phyloP scores from a whole-genome alignment of 1,140 invertebrate genomes.

The Bradynema listronoti region DNA sequence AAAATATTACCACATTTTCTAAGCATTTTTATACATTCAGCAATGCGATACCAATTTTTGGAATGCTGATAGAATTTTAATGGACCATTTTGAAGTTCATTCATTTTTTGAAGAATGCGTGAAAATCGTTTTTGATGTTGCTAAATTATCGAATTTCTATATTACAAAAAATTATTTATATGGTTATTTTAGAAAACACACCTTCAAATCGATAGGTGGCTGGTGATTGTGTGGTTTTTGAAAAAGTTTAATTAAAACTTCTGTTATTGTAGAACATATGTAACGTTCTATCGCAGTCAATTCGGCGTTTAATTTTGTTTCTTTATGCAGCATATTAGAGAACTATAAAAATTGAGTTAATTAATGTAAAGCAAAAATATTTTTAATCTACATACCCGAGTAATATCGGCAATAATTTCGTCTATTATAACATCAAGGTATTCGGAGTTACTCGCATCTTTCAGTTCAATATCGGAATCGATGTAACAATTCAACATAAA shows the following conservation, averaged over 20 bases:
- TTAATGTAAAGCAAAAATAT: neutral
- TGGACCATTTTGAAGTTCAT: conserved; percentile 46
- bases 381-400: conserved; percentile 60
- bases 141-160: too few species aligned
- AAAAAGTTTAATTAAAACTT: conserved; percentile 90
- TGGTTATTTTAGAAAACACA: conserved; percentile 8
- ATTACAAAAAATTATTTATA: neutral
- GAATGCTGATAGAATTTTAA: conserved; percentile 39
- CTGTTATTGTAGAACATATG: conserved; percentile 85
- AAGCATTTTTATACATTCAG: conserved; percentile 51
- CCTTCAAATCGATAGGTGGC: conserved; percentile 60
- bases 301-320: conserved; percentile 22
- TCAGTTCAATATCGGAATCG: conserved; percentile 99
- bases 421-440: conserved; percentile 98
- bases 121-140: conserved; percentile 52
- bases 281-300: conserved; percentile 70
- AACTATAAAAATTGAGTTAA: conserved; percentile 11
- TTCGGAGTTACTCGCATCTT: conserved; percentile 94
- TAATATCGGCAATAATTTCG: conserved; percentile 89
- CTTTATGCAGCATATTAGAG: conserved; percentile 16
- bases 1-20: conserved; percentile 42
- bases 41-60: conserved; percentile 57
- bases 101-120: conserved; percentile 39
- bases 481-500: conserved; percentile 96
- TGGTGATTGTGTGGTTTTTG: conserved; percentile 94